Evolutionary conservation across 2,888 invertebrate genomes (phyloP).

Genomic region (Sarcophaga carnaria): DNA sequence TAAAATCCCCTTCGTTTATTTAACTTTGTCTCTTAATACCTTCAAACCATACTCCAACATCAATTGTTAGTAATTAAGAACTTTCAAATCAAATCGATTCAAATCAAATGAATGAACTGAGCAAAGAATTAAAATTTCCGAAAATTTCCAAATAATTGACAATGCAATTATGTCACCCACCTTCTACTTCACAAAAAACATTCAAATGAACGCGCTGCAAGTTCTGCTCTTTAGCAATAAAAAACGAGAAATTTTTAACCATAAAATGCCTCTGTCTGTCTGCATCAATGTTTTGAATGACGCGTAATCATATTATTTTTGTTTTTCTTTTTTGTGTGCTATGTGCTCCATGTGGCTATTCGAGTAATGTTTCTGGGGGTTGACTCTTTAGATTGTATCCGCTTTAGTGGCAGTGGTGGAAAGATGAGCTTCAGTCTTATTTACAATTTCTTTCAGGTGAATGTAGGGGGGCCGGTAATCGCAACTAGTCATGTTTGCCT

Average conservation of each 20-base stretch:
- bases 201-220: not conserved
- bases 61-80: too few species aligned
- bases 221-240: not conserved
- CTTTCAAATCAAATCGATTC: not conserved
- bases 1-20: too few species aligned
- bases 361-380: not conserved
- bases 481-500: not conserved
- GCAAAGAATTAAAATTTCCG: not conserved
- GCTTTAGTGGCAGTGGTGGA: not conserved
- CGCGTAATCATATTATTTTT: conserved; percentile 31
- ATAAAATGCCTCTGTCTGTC: not conserved
- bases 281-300: conserved; percentile 32
- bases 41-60: too few species aligned
- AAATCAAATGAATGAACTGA: not conserved
- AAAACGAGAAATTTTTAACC: not conserved
- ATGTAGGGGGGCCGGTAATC: not conserved
- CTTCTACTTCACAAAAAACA: not conserved
- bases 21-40: too few species aligned
- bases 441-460: not conserved
- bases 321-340: not conserved
- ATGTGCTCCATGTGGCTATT: not conserved
- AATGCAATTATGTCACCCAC: conserved; percentile 19
- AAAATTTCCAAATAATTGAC: not conserved
- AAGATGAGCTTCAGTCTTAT: not conserved
- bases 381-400: not conserved